Percentiles rank a stretch among this genome's conserved stretches.
These are phyloP conservation scores for Pristionchus mayeri DNA, from an alignment of 2,888 invertebrate genomes.

Conservation along the genomic window DNA sequence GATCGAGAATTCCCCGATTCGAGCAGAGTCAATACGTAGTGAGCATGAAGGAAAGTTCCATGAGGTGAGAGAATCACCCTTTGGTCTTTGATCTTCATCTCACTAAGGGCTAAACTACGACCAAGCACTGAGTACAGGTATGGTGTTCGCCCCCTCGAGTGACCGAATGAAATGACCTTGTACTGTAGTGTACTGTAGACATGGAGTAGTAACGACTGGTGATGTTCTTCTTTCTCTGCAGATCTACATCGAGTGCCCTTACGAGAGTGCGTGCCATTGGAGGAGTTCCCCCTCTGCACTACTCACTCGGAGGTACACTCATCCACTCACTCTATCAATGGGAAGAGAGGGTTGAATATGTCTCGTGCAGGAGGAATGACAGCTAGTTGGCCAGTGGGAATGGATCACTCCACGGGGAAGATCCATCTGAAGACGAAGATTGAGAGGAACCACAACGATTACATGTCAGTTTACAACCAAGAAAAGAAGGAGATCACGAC, in stretches of 20 bases:
- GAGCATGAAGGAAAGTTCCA: slow-evolving; percentile 83
- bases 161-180: background rate
- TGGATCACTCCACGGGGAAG: slow-evolving; percentile 64
- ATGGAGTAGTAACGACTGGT: too few relatives aligned
- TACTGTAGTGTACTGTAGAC: background rate
- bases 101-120: slow-evolving; percentile 3
- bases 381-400: slow-evolving; percentile 62
- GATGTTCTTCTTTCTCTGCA: too few relatives aligned
- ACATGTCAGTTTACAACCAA: too few relatives aligned
- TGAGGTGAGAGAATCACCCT: background rate
- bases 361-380: slow-evolving; percentile 72
- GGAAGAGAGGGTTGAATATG: too few relatives aligned
- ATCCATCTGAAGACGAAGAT: slow-evolving; percentile 61
- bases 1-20: slow-evolving; percentile 63
- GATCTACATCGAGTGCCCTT: slow-evolving; percentile 52
- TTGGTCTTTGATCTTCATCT: slow-evolving; percentile 8
- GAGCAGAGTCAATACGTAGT: slow-evolving; percentile 65
- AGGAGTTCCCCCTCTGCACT: slow-evolving; percentile 65
- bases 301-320: slow-evolving; percentile 64
- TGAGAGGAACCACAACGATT: slow-evolving; percentile 54
- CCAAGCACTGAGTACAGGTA: background rate
- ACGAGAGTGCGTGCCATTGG: slow-evolving; percentile 59
- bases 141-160: background rate
- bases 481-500: background rate
- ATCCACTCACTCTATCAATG: too few relatives aligned